Evolutionary conservation across 1,140 invertebrate species (phyloP).

Genomic region (Apis laboriosa): DNA sequence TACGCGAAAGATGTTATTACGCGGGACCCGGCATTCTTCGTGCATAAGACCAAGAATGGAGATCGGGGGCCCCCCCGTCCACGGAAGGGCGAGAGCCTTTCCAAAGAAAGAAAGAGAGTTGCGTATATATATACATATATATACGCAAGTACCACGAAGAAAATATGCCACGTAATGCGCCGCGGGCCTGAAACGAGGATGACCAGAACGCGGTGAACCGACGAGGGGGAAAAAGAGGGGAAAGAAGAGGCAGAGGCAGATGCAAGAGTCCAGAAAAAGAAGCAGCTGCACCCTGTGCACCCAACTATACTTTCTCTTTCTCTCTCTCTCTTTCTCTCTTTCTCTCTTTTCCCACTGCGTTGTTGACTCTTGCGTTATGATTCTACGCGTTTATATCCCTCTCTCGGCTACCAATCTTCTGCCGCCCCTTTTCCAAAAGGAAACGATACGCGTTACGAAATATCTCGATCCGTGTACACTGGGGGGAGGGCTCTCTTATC

Average conservation of each 20-base stretch:
- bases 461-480: neutral
- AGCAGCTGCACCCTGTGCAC: slow-evolving; percentile 61
- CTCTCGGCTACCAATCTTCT: neutral
- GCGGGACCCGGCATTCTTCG: slow-evolving; percentile 21
- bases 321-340: slow-evolving; percentile 4
- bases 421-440: slow-evolving; percentile 18
- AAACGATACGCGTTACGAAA: slow-evolving; percentile 36
- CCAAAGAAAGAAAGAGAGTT: neutral
- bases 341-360: neutral
- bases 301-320: slow-evolving; percentile 41
- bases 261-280: slow-evolving; percentile 55
- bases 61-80: slow-evolving; percentile 17
- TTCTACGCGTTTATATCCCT: slow-evolving; percentile 40
- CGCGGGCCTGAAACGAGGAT: slow-evolving; percentile 60
- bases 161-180: slow-evolving; percentile 69
- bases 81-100: neutral
- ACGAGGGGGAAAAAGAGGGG: slow-evolving; percentile 31
- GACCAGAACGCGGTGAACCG: slow-evolving; percentile 52
- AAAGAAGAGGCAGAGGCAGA: slow-evolving; percentile 49
- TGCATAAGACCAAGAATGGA: slow-evolving; percentile 34
- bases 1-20: slow-evolving; percentile 60
- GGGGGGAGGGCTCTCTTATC: neutral
- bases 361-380: slow-evolving; percentile 26
- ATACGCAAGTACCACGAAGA: slow-evolving; percentile 46
- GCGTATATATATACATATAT: neutral